Percentiles rank a stretch among this genome's conserved stretches.
These are phyloP conservation scores for Sialia sialis DNA, from an alignment of 2,113 vertebrate genomes.

Conservation along the genomic window DNA sequence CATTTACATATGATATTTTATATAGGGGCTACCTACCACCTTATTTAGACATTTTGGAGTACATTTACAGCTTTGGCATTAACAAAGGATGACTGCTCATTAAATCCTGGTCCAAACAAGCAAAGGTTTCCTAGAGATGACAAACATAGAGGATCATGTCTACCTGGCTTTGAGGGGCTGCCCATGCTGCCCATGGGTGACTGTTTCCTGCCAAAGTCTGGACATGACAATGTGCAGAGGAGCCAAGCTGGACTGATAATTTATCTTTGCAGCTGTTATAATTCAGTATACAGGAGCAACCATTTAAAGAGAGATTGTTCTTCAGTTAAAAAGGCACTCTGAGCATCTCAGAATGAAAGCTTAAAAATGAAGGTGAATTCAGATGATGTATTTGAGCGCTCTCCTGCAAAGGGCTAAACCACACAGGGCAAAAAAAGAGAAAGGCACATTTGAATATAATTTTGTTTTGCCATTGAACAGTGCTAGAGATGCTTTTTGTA, in stretches of 20 bases:
- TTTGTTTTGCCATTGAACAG: slow-evolving; percentile 10
- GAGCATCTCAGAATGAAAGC: neutral
- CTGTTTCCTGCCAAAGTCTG: neutral
- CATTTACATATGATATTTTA: neutral
- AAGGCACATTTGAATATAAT: neutral
- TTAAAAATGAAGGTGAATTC: neutral
- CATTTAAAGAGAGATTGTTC: neutral
- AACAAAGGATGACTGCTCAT: neutral
- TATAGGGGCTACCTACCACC: neutral
- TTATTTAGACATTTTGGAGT: neutral
- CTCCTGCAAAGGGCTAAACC: neutral
- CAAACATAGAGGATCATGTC: neutral
- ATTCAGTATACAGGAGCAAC: neutral
- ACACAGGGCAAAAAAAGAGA: neutral
- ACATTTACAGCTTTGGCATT: neutral
- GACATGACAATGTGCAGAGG: neutral
- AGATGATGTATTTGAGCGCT: neutral
- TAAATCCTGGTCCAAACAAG: neutral
- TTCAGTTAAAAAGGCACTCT: neutral
- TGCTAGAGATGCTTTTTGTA: slow-evolving; percentile 16
- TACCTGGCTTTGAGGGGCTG: neutral
- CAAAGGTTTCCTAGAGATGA: neutral
- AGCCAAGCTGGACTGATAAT: neutral
- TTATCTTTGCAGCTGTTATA: neutral
- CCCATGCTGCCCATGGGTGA: neutral